Evolutionary conservation across 1,140 invertebrate species (phyloP), one percentile per base, ranked within the genome.

Genomic region (Sogatella furcifera): DNA sequence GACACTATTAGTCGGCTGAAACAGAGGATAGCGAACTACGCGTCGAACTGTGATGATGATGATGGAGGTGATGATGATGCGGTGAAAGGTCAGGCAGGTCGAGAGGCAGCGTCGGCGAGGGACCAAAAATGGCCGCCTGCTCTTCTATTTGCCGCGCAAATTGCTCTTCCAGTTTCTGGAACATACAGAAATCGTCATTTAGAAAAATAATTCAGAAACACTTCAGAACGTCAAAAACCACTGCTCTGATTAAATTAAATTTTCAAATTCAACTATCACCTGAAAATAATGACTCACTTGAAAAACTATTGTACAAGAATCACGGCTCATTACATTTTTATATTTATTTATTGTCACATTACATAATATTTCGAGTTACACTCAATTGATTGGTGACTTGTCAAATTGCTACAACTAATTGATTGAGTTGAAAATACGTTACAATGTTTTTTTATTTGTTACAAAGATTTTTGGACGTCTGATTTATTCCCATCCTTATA

Each of bases 91-190:
- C 80, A 13, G 82, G 75, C 52, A 84, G 74, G 72, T 85, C 84
- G 44, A 80, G 66, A 17, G 84, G 82, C 63, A 86, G 73, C 60
- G 78, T 80, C 65, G 72, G 76, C 38, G 73, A 75, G 62, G 80
- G 77, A 0, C 80, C 79, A 65, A 82, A 92, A 66, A 91, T 83
- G 55, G 83, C 78, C 72, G 92, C 88, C 73, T 92, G 90, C 67
- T 92, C 89, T 68, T 90, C 88, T 61, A 89, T 73, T 71, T 94
- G 89, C 62, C 83, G 77, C 56, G 79, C 79, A 71, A 94, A 93
- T 67, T 90, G 86, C 69, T 92, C 89, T 74, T 94, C 90, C 66
- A 94, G 72, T 77, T 81, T 85, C 90, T 93, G 76, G 19, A 79
- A 74, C 22, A 55, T 1, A 55, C 15, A 31, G 9, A 5, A 9